Conservation (phyloP, 2,797 vertebrate species). For the Orientallactaga sibirica region DNA sequence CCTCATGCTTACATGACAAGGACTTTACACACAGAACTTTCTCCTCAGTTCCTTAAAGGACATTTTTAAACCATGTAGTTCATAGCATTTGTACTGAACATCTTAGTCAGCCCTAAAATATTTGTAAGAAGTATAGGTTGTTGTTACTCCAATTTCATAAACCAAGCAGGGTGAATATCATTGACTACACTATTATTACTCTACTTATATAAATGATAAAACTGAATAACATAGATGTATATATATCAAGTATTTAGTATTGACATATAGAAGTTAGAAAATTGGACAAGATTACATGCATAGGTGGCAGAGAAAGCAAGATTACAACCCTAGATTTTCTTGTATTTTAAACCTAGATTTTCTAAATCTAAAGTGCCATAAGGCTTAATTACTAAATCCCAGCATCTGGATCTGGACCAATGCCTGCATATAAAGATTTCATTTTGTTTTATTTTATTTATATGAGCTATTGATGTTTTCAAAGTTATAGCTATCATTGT, state of each 20-base stretch:
- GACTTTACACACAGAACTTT: no score
- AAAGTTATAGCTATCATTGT: background rate
- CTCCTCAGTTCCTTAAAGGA: background rate
- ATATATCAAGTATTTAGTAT: background rate
- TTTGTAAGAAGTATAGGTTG: background rate
- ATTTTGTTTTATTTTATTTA: background rate
- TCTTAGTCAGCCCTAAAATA: background rate
- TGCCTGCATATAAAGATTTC: background rate
- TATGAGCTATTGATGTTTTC: background rate
- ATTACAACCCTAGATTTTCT: background rate
- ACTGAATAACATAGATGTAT: background rate
- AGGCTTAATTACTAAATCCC: background rate
- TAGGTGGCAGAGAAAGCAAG: background rate
- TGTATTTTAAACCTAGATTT: background rate
- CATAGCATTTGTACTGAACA: background rate
- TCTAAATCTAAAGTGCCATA: background rate
- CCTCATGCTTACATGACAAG: no score
- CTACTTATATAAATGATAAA: slow-evolving; percentile 10
- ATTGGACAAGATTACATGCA: background rate
- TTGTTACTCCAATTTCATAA: background rate
- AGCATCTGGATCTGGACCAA: background rate
- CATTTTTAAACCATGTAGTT: background rate
- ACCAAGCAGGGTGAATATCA: background rate
- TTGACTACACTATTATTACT: background rate
- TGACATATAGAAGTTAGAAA: background rate